Evolutionary conservation across 2,888 invertebrate genomes (phyloP).

Genomic region (Bruchidius siliquastri): DNA sequence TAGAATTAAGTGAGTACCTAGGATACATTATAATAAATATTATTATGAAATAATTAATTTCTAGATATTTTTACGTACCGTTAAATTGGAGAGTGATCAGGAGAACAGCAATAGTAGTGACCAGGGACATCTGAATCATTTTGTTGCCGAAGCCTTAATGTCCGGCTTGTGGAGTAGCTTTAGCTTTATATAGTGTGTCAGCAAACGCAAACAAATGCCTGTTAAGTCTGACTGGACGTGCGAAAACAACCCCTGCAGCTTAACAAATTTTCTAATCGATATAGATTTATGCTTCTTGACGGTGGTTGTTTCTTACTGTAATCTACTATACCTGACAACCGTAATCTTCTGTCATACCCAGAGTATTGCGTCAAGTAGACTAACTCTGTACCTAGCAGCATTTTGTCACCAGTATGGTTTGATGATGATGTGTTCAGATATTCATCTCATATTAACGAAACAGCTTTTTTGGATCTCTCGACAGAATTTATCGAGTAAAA

Average conservation of each 20-base stretch:
- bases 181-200: constrained; percentile 1
- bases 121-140: not conserved
- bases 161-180: not conserved
- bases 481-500: no score
- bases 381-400: no score
- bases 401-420: no score
- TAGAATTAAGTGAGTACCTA: no score
- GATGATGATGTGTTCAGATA: no score
- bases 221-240: not conserved
- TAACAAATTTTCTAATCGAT: not conserved
- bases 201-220: not conserved
- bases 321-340: not conserved
- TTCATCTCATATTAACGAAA: no score
- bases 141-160: not conserved
- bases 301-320: not conserved
- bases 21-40: no score
- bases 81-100: not conserved
- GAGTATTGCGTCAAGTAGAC: no score
- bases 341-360: no score
- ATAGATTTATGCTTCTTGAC: not conserved
- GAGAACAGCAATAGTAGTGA: not conserved
- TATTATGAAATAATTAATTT: no score
- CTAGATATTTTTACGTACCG: not conserved
- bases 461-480: no score
- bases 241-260: constrained; percentile 3